Conservation (phyloP, 37 sponge, comb jelly and placozoan species). For the Haliclona indistincta region DNA sequence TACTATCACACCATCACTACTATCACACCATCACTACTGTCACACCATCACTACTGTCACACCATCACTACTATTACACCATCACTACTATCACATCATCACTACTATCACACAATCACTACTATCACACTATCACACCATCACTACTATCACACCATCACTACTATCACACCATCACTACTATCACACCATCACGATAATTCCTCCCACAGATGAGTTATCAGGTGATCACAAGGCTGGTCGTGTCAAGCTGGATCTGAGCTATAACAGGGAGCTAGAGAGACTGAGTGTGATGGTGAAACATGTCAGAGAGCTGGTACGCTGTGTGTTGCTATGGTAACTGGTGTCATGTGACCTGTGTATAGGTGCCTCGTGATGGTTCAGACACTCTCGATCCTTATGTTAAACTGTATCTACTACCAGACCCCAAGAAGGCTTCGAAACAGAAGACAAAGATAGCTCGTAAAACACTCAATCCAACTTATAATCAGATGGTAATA, state of each 20-base stretch:
- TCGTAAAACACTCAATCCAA: slow-evolving; percentile 73
- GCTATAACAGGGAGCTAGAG: slow-evolving; percentile 29
- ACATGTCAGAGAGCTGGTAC: slow-evolving; percentile 73
- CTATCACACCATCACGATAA: neutral
- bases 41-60: neutral
- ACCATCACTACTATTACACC: neutral
- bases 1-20: neutral
- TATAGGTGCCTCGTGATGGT: slow-evolving; percentile 54
- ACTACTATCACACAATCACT: neutral
- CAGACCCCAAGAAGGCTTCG: slow-evolving; percentile 68
- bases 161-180: neutral
- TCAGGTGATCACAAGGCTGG: slow-evolving; percentile 9
- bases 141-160: no score
- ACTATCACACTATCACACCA: no score
- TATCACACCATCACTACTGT: neutral
- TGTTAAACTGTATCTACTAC: slow-evolving; percentile 80
- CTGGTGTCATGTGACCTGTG: neutral
- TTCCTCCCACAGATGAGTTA: neutral
- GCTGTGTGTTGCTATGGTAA: neutral
- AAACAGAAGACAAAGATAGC: slow-evolving; percentile 78
- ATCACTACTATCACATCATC: neutral
- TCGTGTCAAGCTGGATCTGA: slow-evolving; percentile 60
- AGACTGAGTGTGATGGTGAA: slow-evolving; percentile 48
- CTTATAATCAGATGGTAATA: slow-evolving; percentile 82
- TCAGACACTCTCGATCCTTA: slow-evolving; percentile 65